Evolutionary conservation across 2,113 vertebrate species (phyloP), one percentile per base, ranked within the genome.

Genomic region (Atrichornis clamosus): DNA sequence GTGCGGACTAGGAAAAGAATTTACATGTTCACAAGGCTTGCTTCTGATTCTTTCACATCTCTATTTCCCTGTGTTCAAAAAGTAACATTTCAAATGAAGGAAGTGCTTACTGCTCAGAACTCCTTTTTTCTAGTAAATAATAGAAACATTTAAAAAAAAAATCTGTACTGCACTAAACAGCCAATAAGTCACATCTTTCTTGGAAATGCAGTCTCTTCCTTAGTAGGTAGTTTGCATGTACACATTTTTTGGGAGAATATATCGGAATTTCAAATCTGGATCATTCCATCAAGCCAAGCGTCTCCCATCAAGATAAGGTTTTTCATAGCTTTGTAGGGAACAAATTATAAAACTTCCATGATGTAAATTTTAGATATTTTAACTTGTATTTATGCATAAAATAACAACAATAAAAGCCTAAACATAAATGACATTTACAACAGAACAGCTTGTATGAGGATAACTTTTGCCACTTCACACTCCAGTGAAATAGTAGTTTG

Each of bases 401-500:
- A 65, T 30, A 84, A 19, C 30, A 56, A 20, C 15, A 56, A 30
- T 23, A 87, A 85, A 84, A 89, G 8, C 21, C 24, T 33, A 59
- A 79, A 13, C 15, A 49, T 49, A 87, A 33, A 50, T 64, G 53
- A 59, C 22, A 42, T 87, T 93, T 96, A 35, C 82, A 91, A 47
- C n/a, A 32, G 79, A 90, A 84, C 17, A 88, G 47, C n/a, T 87
- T 84, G 55, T 90, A 39, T 70, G 62, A 88, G 4, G 50, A 73
- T 95, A 91, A 89, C 42, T 94, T 95, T 73, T 82, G 59, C 63
- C 58, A 83, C 90, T 96, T 96, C 79, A 91, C 84, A 96, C 92
- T 95, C 76, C 90, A 90, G 39, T 95, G 94, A 95, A 94, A 96
- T 50, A 94, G 89, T 95, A 96, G 82, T 82, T 95, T 95, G 84